Base-by-base conservation (phyloP, 2,113 vertebrate species). In the Myrmecobius fasciatus region DNA sequence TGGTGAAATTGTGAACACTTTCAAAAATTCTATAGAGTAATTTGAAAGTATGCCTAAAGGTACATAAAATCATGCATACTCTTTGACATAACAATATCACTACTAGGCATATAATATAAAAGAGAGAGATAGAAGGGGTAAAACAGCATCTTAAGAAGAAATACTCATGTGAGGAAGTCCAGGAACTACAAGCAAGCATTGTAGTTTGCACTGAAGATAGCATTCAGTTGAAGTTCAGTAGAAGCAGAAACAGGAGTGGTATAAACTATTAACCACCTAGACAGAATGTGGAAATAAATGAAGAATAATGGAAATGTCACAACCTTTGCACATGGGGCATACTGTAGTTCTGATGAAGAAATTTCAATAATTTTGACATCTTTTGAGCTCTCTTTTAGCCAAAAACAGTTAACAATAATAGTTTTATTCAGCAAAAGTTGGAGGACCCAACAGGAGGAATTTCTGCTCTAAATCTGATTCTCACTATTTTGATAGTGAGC, bases 121-220 rank as follows among this genome's bases (percentile, higher is more conserved):
- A 51, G 49, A 3, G 4, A 67, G 36, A 36, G 36, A 12, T 67
- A 60, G 31, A n/a, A n/a, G 17, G 17, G 20, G 36, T 83, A 83
- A 83, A 83, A 43, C 17, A 8, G 0, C 36, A 83, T 24, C 67
- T 83, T 83, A 83, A 43, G 67, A 75, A 24, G 20, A 83, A 83
- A 43, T 43, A 43, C 5, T 22, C 20, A 43, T 7, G 31, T n/a
- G 20, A 43, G 1, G 17, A 83, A 83, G 43, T 20, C 36, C 17
- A 43, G 36, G 36, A 83, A 43, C 0, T 8, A 83, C 5, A 60
- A 83, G 67, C 20, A n/a, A 75, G 4, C 17, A n/a, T 43, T 43
- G 0, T n/a, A 83, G 31, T n/a, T 5, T n/a, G 4, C 4, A n/a
- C 8, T 43, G 0, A 22, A 83, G 11, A 75, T 1, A 20, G 4